These are phyloP conservation scores for Drosophila micromelanica DNA, from an alignment of 1,140 invertebrate species.

Conservation along the genomic window DNA sequence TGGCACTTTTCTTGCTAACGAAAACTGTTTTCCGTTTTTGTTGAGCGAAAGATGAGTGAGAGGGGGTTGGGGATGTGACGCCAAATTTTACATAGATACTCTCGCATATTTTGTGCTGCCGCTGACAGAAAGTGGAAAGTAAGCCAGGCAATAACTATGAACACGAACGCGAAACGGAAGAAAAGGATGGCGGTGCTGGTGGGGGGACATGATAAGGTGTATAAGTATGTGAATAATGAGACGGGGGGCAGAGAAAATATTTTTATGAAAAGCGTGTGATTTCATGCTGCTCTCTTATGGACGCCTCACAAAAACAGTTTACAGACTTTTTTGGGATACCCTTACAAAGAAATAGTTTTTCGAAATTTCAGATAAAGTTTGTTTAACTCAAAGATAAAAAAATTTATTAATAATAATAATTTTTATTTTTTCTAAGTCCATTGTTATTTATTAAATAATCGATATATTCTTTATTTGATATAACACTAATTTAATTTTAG, in stretches of 20 bases:
- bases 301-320: not conserved
- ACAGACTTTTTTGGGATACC: constrained; percentile 11
- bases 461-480: too few species aligned
- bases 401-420: too few species aligned
- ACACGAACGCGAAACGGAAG: constrained; percentile 20
- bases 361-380: not conserved
- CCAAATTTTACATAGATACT: constrained; percentile 21
- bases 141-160: constrained; percentile 50
- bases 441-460: too few species aligned
- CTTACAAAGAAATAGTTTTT: not conserved
- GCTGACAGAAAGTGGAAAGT: constrained; percentile 34
- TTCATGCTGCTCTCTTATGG: constrained; percentile 28
- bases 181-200: not conserved
- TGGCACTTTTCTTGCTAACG: constrained; percentile 36
- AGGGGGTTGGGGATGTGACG: too few species aligned
- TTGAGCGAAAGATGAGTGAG: too few species aligned
- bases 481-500: too few species aligned
- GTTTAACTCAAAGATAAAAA: too few species aligned
- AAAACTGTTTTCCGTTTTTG: not conserved
- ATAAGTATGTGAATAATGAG: not conserved
- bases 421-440: too few species aligned
- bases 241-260: constrained; percentile 21
- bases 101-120: constrained; percentile 37
- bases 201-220: not conserved
- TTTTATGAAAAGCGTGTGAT: constrained; percentile 50